These are phyloP conservation scores for Leptopilina drosophilae DNA, from an alignment of 2,888 invertebrate species.

Conservation along the genomic window DNA sequence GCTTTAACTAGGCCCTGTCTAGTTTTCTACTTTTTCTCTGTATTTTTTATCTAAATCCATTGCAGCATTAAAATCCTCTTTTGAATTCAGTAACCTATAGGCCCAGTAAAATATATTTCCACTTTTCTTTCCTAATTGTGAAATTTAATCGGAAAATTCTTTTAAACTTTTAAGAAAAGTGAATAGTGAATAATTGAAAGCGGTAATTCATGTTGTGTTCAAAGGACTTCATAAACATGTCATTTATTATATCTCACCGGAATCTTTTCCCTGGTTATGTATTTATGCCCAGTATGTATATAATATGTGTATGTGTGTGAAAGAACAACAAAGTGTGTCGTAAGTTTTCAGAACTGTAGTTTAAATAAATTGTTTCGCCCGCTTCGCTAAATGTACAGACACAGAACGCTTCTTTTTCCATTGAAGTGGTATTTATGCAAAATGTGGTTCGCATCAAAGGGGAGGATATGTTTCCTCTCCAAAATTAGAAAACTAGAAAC, in stretches of 20 bases:
- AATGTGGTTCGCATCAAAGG: constrained; percentile 45
- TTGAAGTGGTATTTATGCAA: constrained; percentile 45
- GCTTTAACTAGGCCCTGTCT: too few species aligned
- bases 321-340: constrained; percentile 33
- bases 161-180: too few species aligned
- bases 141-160: not conserved
- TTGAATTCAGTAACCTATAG: too few species aligned
- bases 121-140: too few species aligned
- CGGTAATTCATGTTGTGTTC: constrained; percentile 2
- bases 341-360: constrained; percentile 49
- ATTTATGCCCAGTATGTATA: too few species aligned
- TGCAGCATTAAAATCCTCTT: too few species aligned
- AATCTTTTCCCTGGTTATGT: constrained; percentile 5
- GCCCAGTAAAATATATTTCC: too few species aligned
- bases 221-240: constrained; percentile 37
- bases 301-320: not conserved
- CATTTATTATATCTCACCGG: constrained; percentile 26
- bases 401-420: constrained; percentile 44
- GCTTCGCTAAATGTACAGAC: constrained; percentile 40
- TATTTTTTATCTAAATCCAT: too few species aligned
- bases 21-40: too few species aligned
- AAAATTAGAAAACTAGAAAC: constrained; percentile 52
- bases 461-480: constrained; percentile 45
- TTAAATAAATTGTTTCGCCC: constrained; percentile 50
- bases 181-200: too few species aligned